A percentile compares a stretch with the other conserved stretches of the same genome.
phyloP scores from a whole-genome alignment of 2,113 vertebrate species.

The Capra hircus region DNA sequence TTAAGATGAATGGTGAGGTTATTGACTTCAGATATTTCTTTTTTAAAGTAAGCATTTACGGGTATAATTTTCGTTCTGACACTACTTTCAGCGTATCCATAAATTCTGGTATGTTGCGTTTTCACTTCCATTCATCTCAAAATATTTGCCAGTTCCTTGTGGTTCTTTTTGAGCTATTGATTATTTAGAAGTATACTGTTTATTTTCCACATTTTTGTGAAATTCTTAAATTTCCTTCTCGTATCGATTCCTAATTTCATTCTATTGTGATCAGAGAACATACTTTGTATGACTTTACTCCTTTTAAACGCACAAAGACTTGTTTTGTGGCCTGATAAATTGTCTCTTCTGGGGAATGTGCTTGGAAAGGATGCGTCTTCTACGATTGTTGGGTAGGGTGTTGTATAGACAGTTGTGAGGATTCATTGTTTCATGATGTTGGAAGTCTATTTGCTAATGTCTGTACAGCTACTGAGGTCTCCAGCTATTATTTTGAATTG shows the following conservation, averaged over 20 bases:
- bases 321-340: not conserved
- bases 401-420: no score
- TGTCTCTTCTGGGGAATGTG: not conserved
- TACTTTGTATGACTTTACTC: not conserved
- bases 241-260: not conserved
- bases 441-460: not conserved
- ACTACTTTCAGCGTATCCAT: not conserved
- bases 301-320: not conserved
- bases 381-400: not conserved
- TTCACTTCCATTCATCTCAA: not conserved
- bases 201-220: not conserved
- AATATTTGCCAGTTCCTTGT: not conserved
- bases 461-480: not conserved
- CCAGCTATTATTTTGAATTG: not conserved
- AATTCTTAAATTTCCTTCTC: not conserved
- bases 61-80: not conserved
- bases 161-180: not conserved
- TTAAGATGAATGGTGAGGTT: not conserved
- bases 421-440: not conserved
- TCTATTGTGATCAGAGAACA: not conserved
- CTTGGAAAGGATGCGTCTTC: not conserved
- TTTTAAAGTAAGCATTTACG: not conserved
- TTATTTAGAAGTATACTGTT: not conserved
- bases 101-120: not conserved
- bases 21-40: not conserved